Base-by-base conservation (phyloP, 2,888 invertebrate genomes). In the Parascotia fuliginaria region DNA sequence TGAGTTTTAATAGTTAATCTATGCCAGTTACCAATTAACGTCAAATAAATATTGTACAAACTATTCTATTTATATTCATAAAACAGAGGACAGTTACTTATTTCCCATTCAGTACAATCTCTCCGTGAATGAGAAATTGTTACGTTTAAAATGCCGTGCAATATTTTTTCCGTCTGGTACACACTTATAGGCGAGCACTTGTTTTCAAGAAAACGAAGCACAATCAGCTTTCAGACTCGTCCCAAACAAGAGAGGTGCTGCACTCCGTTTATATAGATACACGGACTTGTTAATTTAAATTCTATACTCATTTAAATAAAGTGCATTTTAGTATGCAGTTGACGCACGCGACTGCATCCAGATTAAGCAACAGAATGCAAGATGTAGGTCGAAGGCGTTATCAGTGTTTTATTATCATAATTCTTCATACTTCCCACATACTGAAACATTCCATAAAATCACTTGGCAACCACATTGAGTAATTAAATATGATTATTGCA, bases 311-410 rank as follows among this genome's bases (percentile, higher is more conserved):
- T 56, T 33, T 15, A 29, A 43, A 46, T 56, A 61, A 55, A 58
- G 60, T 54, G 45, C 60, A 69, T 37, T 39, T 60, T 72, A 43
- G 50, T 48, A 34, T 58, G 51, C 42, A 40, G 9, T 9, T 28
- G 33, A 54, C 39, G 51, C 22, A 9, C 14, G 37, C 12, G 46
- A 61, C 45, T 77, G 73, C 79, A 77, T 76, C 76, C 73, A 78
- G 78, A 79, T 85, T 83, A 81, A 70, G 80, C 78, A 84, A 83
- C 72, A 67, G 70, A 79, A 77, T 67, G 70, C 56, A 62, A 76
- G 60, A 86, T 81, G 75, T 85, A 69, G 84, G 86, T 71, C 85
- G 71, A 44, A 66, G 46, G 61, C 56, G 69, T 82, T 85, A 86
- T 85, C 85, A 71, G 54, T 42, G 40, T 55, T 55, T 43, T 57